Base-by-base conservation (phyloP, 2,113 vertebrate species). In the Tenrec ecaudatus region DNA sequence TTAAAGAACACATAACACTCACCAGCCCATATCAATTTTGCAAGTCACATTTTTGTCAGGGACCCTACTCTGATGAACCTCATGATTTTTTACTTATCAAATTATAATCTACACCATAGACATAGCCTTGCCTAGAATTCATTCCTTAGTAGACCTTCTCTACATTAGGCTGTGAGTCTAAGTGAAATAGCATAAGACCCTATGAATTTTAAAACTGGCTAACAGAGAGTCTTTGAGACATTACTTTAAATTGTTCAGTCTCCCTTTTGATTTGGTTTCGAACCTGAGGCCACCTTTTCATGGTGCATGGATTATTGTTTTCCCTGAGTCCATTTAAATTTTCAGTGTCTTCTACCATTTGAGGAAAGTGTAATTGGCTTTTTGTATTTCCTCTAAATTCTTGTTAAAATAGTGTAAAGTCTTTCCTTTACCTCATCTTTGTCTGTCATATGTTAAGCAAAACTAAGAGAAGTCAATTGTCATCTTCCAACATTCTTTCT, bases 401-500 rank as follows among this genome's bases (percentile, higher is more conserved):
- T 82, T 77, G 71, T 86, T 88, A 88, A 64, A 94, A 62, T 62
- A 62, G 19, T 47, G 68, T 79, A 78, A 36, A 82, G 7, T 77
- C 91, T 89, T 7, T 58, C 43, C 10, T 76, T 91, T 78, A 84
- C 38, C 33, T 76, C 71, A 88, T 71, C 4, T 86, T 93, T 86
- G n/a, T 78, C 8, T 95, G 88, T 5, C 3, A 71, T 36, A 79
- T 2, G 58, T 73, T 82, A 88, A 9, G 78, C 2, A 82, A 17
- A 57, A 6, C 23, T 91, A 88, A 85, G 43, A 92, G 29, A 87
- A 89, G 33, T 36, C 58, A 89, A 79, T 7, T 82, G n/a, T 66
- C n/a, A 89, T 60, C 64, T 85, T 91, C 57, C 57, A 88, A 91
- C 22, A 66, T 73, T 86, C n/a, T 88, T 86, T 93, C 43, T 93